A percentile compares a stretch with the other conserved stretches of the same genome.
These are phyloP conservation scores for Sipha flava DNA, from an alignment of 1,140 invertebrate species.

Conservation along the genomic window DNA sequence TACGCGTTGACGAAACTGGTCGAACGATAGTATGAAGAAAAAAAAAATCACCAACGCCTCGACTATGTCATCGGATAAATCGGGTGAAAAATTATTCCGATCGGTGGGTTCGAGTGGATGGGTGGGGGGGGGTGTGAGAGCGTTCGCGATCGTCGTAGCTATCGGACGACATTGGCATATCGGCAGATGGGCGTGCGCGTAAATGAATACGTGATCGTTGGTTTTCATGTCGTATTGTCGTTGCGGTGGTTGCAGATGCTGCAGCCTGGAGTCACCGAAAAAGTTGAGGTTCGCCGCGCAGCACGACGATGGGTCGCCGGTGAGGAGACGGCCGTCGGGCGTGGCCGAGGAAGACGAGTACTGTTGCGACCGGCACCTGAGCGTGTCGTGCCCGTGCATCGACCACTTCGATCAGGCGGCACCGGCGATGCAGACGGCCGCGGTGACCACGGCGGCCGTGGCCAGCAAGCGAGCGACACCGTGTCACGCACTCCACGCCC, in stretches of 20 bases:
- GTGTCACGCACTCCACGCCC: background rate
- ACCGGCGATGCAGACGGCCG: conserved; percentile 17
- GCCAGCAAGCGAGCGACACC: background rate
- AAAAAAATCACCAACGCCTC: too few species aligned
- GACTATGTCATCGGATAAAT: too few species aligned
- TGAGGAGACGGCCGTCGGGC: conserved; percentile 41
- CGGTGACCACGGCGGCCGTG: background rate
- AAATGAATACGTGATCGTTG: too few species aligned
- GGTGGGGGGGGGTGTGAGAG: too few species aligned
- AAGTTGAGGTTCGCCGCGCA: conserved; percentile 65
- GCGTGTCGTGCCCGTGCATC: conserved; percentile 54
- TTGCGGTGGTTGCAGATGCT: conserved; percentile 51
- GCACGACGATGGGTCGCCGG: conserved; percentile 50
- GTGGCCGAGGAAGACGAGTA: conserved; percentile 39
- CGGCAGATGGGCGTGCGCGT: too few species aligned
- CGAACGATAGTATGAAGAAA: too few species aligned
- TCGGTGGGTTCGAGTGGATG: too few species aligned
- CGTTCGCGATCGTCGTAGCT: too few species aligned
- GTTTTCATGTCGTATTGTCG: too few species aligned
- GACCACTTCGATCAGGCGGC: conserved; percentile 47
- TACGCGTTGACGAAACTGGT: too few species aligned
- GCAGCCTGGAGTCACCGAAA: conserved; percentile 71
- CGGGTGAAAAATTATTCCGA: too few species aligned
- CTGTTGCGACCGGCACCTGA: conserved; percentile 46
- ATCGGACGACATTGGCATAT: too few species aligned